Evolutionary conservation across 2,888 invertebrate genomes (phyloP), one percentile per base, ranked within the genome.

Genomic region (Aphelenchoides bicaudatus): DNA sequence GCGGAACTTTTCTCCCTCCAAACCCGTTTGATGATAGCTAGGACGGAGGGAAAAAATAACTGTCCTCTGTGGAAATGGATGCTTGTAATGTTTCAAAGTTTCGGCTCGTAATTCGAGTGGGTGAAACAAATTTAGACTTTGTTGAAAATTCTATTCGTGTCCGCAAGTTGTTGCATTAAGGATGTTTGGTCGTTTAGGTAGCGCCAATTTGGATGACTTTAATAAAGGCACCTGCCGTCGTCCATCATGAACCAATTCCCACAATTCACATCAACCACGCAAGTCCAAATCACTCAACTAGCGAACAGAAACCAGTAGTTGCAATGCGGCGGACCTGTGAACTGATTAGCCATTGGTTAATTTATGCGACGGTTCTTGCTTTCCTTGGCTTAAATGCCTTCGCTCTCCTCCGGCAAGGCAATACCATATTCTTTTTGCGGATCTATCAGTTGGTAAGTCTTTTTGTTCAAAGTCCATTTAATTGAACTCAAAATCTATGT

Each of bases 381-480:
- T 31, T 37, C 1, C 37, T 51, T 10, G 31, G 25, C 21, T 23
- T 51, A 25, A 51, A 51, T 23, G 28, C 29, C 19, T 51, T 38
- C 28, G 52, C 37, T 2, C 52, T 51, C 38, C 21, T 51, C 38
- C 37, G 39, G 37, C 51, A 71, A 48, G 67, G 63, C 23, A 73
- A 75, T 62, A 75, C 75, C 1, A 70, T 75, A 16, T 71, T 68
- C 61, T 74, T 74, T 55, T 59, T 75, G 28, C 53, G 75, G 19
- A 62, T 75, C 3, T 75, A 75, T 48, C 73, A 75, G 54, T 56
- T 67, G 56, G 75, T 75, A 37, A 48, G 65, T 34, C 8, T 19
- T 8, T 34, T n/a, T 43, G 43, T n/a, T 10, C 25, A 10, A 10
- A 8, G 8, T n/a, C 43, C 16, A 43, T 19, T n/a, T n/a, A 21